phyloP scores from a whole-genome alignment of 2,888 invertebrate genomes.

The Atherix ibis region DNA sequence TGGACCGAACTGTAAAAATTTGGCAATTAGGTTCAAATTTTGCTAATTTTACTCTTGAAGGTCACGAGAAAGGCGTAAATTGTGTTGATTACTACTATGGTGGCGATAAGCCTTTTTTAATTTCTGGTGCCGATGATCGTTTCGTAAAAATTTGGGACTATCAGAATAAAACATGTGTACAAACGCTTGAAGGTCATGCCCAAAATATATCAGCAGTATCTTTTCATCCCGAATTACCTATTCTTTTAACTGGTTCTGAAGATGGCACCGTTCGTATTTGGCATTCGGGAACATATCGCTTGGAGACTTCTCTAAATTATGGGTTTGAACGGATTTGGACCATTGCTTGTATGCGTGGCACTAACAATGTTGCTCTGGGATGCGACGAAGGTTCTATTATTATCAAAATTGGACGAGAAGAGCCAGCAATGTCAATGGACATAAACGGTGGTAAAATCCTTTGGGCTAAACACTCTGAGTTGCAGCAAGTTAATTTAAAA shows the following conservation, averaged over 20 bases:
- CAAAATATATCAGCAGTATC: constrained; percentile 92
- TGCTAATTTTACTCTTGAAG: constrained; percentile 95
- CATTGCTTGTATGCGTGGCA: constrained; percentile 80
- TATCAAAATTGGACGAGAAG: constrained; percentile 66
- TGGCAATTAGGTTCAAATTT: constrained; percentile 98
- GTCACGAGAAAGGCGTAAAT: constrained; percentile 97
- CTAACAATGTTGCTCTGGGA: constrained; percentile 91
- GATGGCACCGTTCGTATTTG: constrained; percentile 95
- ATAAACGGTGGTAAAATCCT: constrained; percentile 95
- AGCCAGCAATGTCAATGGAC: constrained; percentile 99
- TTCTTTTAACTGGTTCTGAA: constrained; percentile 92
- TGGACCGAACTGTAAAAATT: constrained; percentile 94
- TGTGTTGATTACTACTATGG: constrained; percentile 99
- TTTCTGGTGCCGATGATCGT: constrained; percentile 96
- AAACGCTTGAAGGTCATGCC: constrained; percentile 92
- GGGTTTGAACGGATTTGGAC: constrained; percentile 98
- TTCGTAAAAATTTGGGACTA: constrained; percentile 99
- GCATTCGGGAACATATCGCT: constrained; percentile 96
- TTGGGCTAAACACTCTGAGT: constrained; percentile 97
- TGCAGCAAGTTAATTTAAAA: constrained; percentile 91
- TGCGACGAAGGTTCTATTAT: constrained; percentile 36
- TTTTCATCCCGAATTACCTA: constrained; percentile 96
- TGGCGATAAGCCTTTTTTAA: constrained; percentile 96
- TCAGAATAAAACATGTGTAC: constrained; percentile 98
- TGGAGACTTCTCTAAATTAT: constrained; percentile 94